Percentiles rank a stretch among this genome's conserved stretches.
phyloP scores from a whole-genome alignment of 2,797 vertebrate species.

The Balearica regulorum region DNA sequence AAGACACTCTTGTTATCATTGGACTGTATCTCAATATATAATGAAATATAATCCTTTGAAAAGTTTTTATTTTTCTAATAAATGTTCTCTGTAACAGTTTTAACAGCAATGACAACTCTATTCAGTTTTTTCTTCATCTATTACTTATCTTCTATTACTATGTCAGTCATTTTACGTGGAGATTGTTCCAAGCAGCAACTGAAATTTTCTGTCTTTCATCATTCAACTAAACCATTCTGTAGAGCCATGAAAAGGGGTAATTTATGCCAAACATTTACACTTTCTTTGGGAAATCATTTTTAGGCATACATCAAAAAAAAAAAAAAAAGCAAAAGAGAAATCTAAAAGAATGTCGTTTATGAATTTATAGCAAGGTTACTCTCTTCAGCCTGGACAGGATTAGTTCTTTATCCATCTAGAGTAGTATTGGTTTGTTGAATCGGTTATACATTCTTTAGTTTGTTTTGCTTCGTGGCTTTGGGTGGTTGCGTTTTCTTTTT shows the following conservation, averaged over 20 bases:
- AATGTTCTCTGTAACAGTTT: not conserved
- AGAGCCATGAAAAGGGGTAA: not conserved
- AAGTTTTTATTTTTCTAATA: not conserved
- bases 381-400: not conserved
- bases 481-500: not conserved
- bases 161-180: not conserved
- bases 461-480: not conserved
- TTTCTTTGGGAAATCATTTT: not conserved
- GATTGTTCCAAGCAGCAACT: not conserved
- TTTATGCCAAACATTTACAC: not conserved
- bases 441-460: not conserved
- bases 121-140: not conserved
- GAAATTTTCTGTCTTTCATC: not conserved
- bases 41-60: not conserved
- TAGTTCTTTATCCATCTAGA: not conserved
- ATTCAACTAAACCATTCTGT: not conserved
- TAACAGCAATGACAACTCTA: not conserved
- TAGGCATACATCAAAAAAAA: not conserved
- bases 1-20: not conserved
- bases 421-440: not conserved
- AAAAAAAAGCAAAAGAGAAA: not conserved
- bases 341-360: not conserved
- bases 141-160: not conserved
- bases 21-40: not conserved
- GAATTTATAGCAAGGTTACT: not conserved